Conservation (phyloP, 2,113 vertebrate genomes). For the Megalops atlanticus region DNA sequence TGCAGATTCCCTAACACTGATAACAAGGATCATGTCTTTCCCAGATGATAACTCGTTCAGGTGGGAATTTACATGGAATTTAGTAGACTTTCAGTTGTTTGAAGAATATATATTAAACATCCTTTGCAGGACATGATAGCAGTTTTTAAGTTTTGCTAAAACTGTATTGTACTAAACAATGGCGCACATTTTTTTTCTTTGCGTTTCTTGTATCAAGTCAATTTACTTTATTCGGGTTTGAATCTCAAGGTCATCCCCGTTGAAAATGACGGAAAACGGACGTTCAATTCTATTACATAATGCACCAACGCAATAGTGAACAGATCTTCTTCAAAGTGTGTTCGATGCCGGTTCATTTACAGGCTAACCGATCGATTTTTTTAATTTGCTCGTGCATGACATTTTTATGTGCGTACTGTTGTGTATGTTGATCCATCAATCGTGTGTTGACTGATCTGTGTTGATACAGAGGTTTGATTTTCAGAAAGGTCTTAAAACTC, state of each 20-base stretch:
- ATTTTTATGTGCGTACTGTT: background rate
- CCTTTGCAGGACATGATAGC: background rate
- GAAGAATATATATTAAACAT: background rate
- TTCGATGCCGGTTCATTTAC: constrained; percentile 15
- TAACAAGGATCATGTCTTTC: background rate
- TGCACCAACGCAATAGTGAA: constrained; percentile 10
- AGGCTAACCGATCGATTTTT: constrained; percentile 10
- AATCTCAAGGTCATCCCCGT: constrained; percentile 69
- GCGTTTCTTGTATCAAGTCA: background rate
- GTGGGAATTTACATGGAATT: background rate
- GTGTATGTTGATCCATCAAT: constrained; percentile 3
- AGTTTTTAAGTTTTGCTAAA: background rate
- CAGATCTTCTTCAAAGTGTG: constrained; percentile 18
- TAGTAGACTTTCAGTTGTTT: background rate
- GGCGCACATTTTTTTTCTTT: background rate
- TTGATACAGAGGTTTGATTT: background rate
- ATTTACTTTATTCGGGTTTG: constrained; percentile 31
- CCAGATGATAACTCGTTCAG: background rate
- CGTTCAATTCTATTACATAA: constrained; percentile 47
- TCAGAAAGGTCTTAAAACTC: background rate
- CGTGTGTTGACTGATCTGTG: constrained; percentile 5
- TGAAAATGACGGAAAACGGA: constrained; percentile 55
- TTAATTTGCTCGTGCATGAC: background rate
- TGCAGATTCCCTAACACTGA: background rate
- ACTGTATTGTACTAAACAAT: background rate